Conservation (phyloP, 2,113 vertebrate species). For the Silurus glanis region DNA sequence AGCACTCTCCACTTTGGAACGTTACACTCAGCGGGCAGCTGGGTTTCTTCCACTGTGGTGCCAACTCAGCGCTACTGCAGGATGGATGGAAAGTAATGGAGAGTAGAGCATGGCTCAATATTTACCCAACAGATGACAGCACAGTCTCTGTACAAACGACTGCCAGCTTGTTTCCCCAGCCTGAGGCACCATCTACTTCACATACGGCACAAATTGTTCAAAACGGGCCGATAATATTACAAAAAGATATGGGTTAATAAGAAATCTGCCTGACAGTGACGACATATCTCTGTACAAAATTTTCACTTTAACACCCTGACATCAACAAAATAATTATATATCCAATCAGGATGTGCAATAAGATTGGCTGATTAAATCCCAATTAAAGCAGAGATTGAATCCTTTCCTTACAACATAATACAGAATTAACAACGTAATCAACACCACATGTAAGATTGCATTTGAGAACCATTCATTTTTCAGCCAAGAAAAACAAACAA, state of each 20-base stretch:
- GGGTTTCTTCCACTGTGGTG: slow-evolving; percentile 53
- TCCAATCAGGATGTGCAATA: not conserved
- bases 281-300: not conserved
- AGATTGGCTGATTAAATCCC: not conserved
- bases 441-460: not conserved
- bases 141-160: slow-evolving; percentile 50
- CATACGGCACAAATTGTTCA: not conserved
- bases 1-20: slow-evolving; percentile 36
- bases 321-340: not conserved
- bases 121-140: slow-evolving; percentile 64
- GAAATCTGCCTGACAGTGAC: not conserved
- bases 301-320: not conserved
- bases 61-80: slow-evolving; percentile 55
- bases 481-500: not conserved
- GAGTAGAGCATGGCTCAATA: slow-evolving; percentile 52
- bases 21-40: slow-evolving; percentile 51
- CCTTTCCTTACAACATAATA: not conserved
- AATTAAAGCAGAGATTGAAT: not conserved
- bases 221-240: not conserved
- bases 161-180: slow-evolving; percentile 40
- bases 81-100: slow-evolving; percentile 33
- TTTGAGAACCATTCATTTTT: not conserved
- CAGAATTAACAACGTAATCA: not conserved
- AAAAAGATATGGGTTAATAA: slow-evolving; percentile 15
- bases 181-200: slow-evolving; percentile 20